Percentiles rank a stretch among this genome's conserved stretches.
Conservation (phyloP, 2,888 invertebrate species). For the Ecliptopera silaceata region DNA sequence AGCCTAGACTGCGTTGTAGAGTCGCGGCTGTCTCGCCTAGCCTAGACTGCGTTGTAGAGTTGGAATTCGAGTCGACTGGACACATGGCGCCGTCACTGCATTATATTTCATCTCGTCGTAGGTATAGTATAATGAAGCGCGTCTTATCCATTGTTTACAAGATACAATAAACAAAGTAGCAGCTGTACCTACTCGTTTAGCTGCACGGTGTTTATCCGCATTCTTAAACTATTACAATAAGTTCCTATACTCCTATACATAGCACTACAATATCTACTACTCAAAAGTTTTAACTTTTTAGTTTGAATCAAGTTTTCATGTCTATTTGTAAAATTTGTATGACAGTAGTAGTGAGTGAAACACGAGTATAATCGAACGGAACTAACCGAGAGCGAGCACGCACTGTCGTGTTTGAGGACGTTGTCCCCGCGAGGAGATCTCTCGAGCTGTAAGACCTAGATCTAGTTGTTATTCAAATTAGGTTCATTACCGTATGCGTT, state of each 20-base stretch:
- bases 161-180: neutral
- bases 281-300: no score
- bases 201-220: neutral
- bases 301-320: neutral
- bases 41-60: conserved; percentile 28
- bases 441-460: neutral
- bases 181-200: neutral
- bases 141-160: conserved; percentile 1
- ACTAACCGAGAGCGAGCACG: conserved; percentile 4
- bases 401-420: conserved; percentile 12
- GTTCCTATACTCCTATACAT: neutral
- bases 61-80: conserved; percentile 14
- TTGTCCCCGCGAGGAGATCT: conserved; percentile 9
- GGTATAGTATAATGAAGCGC: neutral
- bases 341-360: conserved; percentile 15
- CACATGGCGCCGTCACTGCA: neutral
- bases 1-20: conserved; percentile 33
- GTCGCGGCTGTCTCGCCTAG: conserved; percentile 36
- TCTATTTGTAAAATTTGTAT: conserved; percentile 6
- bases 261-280: neutral
- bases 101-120: neutral
- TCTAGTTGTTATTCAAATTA: conserved; percentile 12
- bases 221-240: neutral
- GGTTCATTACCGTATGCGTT: neutral
- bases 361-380: neutral